A percentile compares a stretch with the other conserved stretches of the same genome.
Conservation (phyloP, 2,888 invertebrate genomes). For the Gibbula magus region DNA sequence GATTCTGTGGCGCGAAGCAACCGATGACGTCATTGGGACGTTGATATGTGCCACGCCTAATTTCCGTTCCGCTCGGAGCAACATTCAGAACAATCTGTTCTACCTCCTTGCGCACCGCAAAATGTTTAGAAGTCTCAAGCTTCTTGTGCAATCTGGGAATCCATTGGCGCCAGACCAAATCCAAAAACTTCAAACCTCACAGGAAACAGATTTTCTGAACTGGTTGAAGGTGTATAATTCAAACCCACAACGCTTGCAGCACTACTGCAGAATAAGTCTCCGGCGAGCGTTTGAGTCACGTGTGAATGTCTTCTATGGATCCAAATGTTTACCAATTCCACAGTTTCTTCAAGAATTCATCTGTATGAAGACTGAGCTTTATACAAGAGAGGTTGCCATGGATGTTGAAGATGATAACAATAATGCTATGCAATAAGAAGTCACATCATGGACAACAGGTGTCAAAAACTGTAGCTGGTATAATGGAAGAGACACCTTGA, state of each 20-base stretch:
- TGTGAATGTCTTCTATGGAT: constrained; percentile 52
- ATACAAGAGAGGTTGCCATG: not conserved
- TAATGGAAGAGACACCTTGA: too few relatives aligned
- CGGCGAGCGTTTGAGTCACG: constrained; percentile 43
- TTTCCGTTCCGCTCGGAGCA: constrained; percentile 26
- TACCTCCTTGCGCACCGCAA: constrained; percentile 18
- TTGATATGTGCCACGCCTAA: constrained; percentile 47
- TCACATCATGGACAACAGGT: too few relatives aligned
- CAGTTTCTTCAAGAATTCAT: constrained; percentile 41
- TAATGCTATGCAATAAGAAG: too few relatives aligned
- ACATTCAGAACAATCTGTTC: constrained; percentile 31
- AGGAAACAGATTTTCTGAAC: constrained; percentile 22
- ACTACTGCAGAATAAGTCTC: constrained; percentile 44
- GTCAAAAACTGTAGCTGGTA: too few relatives aligned
- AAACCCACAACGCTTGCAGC: constrained; percentile 30
- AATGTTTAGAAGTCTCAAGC: constrained; percentile 25
- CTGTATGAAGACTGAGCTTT: constrained; percentile 14
- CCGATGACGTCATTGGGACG: constrained; percentile 31
- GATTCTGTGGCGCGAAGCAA: constrained; percentile 30
- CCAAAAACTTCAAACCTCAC: constrained; percentile 4
- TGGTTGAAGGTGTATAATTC: constrained; percentile 28
- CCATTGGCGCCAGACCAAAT: not conserved
- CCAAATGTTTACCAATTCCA: constrained; percentile 41
- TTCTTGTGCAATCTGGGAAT: constrained; percentile 18
- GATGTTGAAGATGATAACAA: too few relatives aligned